Evolutionary conservation across 2,113 vertebrate genomes (phyloP).

Genomic region (Erythrolamprus reginae): DNA sequence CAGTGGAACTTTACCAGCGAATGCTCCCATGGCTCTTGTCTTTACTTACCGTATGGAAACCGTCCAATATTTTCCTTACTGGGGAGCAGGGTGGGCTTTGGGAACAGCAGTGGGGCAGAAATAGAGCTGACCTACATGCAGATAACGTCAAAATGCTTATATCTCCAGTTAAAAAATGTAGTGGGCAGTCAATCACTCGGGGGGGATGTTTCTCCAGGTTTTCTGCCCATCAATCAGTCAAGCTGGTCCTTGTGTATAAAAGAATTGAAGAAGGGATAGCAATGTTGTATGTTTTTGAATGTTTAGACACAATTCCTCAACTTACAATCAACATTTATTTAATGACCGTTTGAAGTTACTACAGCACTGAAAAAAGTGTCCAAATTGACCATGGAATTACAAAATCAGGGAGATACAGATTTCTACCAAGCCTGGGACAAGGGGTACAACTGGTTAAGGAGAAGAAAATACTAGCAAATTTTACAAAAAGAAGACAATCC

Average conservation of each 20-base stretch:
- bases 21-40: constrained; percentile 1
- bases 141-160: neutral
- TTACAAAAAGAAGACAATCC: no score
- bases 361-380: neutral
- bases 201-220: neutral
- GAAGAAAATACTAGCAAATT: no score
- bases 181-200: neutral
- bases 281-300: neutral
- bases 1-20: constrained; percentile 63
- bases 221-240: neutral
- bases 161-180: neutral
- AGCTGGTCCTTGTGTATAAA: neutral
- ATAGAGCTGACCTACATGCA: neutral
- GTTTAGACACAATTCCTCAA: neutral
- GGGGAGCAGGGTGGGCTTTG: neutral
- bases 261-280: neutral
- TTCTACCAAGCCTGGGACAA: no score
- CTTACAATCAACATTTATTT: neutral
- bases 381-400: no score
- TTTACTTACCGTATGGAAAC: neutral
- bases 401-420: no score
- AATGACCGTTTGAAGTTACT: neutral
- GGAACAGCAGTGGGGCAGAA: neutral
- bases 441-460: no score
- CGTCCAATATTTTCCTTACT: neutral